These are phyloP conservation scores for Cyprichromis sp. DNA, from an alignment of 2,113 vertebrate species.

Conservation along the genomic window DNA sequence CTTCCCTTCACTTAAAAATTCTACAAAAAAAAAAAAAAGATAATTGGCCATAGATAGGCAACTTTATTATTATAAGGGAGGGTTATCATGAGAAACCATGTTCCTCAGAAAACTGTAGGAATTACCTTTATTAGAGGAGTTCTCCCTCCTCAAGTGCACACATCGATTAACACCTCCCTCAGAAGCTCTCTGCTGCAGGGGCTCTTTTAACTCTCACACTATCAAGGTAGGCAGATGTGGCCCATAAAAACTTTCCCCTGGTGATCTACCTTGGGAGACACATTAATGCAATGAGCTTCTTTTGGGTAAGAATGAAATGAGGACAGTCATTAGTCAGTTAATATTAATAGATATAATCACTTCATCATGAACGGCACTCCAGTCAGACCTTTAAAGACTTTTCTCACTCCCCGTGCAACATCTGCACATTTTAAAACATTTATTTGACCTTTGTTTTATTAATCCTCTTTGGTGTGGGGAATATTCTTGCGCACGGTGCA, in stretches of 20 bases:
- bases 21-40: neutral
- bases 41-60: neutral
- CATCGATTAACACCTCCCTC: neutral
- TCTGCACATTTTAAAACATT: neutral
- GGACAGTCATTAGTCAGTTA: neutral
- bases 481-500: constrained; percentile 13
- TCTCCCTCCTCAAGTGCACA: neutral
- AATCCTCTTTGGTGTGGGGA: constrained; percentile 30
- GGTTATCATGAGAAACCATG: neutral
- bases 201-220: neutral
- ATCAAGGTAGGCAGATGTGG: neutral
- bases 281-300: neutral
- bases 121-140: neutral
- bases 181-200: neutral
- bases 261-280: neutral
- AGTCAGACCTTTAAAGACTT: neutral
- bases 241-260: neutral
- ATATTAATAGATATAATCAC: constrained; percentile 3
- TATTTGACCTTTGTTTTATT: constrained; percentile 35
- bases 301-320: neutral
- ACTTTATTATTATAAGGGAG: neutral
- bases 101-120: neutral
- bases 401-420: neutral
- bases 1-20: neutral
- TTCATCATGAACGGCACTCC: neutral